Percentiles rank a stretch among this genome's conserved stretches.
Conservation (phyloP, 2,888 invertebrate species). For the Malachius bipustulatus region DNA sequence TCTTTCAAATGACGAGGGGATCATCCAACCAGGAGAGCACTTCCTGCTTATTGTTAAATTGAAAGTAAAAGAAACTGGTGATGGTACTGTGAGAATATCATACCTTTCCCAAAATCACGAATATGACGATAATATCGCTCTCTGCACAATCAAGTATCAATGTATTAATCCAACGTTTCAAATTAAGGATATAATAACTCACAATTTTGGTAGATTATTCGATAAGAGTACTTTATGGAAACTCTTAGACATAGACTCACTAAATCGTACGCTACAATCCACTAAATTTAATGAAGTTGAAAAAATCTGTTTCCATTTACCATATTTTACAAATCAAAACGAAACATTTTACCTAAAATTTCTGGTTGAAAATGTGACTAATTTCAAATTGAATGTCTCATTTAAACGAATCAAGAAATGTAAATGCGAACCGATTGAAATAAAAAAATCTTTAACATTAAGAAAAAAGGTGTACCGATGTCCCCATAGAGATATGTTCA, state of each 20-base stretch:
- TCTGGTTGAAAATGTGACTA: background rate
- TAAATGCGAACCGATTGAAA: background rate
- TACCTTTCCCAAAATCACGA: too few relatives aligned
- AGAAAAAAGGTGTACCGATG: conserved; percentile 1
- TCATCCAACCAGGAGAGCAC: background rate
- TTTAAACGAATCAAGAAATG: background rate
- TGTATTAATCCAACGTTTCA: background rate
- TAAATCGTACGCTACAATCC: background rate
- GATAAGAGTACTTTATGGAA: background rate
- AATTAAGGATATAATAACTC: background rate
- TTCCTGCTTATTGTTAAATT: too few relatives aligned
- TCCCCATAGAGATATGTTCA: conserved; percentile 1
- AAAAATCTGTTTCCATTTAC: background rate
- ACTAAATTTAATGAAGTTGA: background rate
- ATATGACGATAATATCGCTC: too few relatives aligned
- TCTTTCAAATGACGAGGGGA: background rate
- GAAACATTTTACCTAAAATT: background rate
- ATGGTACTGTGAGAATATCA: too few relatives aligned
- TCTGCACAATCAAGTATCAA: too few relatives aligned
- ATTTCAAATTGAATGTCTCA: background rate
- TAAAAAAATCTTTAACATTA: conserved; percentile 1
- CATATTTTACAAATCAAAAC: background rate
- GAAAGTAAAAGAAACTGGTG: too few relatives aligned
- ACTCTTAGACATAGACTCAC: background rate
- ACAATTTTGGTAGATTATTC: background rate